Percentiles rank a stretch among this genome's conserved stretches.
Evolutionary conservation across 2,888 invertebrate genomes (phyloP).

Genomic region (Campoplex capitator): DNA sequence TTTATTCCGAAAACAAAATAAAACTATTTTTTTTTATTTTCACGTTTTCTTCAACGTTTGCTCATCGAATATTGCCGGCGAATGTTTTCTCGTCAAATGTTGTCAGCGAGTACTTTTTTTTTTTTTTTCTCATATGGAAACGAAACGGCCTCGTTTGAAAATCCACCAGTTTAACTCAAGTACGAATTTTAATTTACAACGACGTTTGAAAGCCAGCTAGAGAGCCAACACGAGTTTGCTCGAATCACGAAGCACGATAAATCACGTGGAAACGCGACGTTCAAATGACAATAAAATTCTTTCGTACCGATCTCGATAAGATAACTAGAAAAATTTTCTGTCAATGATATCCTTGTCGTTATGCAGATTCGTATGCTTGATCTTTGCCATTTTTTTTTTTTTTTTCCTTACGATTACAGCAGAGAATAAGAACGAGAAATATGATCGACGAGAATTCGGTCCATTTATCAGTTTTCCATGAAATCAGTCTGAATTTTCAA

Average conservation of each 20-base stretch:
- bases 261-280: not conserved
- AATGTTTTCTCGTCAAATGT: not conserved
- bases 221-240: not conserved
- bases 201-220: not conserved
- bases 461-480: not conserved
- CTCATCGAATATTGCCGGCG: not conserved
- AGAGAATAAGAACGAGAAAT: not conserved
- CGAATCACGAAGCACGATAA: not conserved
- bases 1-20: not conserved
- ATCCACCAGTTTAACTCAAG: not conserved
- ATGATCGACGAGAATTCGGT: not conserved
- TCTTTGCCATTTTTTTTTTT: not conserved
- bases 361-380: not conserved
- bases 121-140: not conserved
- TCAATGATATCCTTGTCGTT: conserved; percentile 2
- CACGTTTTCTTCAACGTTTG: not conserved
- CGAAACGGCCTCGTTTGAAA: not conserved
- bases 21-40: not conserved
- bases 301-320: not conserved
- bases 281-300: conserved; percentile 2
- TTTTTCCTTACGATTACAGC: not conserved
- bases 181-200: not conserved
- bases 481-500: not conserved
- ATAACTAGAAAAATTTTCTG: conserved; percentile 3
- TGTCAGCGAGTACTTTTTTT: not conserved